Base-by-base conservation (phyloP, 2,797 vertebrate species). In the Callimico goeldii region DNA sequence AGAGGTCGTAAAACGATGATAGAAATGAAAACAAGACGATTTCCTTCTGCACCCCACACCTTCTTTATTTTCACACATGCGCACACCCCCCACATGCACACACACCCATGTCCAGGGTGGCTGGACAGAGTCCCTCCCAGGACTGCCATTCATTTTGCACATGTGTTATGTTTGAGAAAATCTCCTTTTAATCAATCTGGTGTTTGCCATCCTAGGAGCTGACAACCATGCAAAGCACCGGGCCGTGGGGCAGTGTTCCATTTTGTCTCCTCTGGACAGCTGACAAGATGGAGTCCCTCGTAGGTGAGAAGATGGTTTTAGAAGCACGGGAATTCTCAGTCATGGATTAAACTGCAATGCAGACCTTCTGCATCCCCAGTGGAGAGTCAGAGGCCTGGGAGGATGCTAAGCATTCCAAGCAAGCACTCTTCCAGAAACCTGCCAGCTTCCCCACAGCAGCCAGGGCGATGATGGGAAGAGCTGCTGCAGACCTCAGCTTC, bases 401-500 rank as follows among this genome's bases (percentile, higher is more conserved):
- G 75, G 77, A 67, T 64, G 39, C 88, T 93, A 85, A 90, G 92
- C 73, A 96, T 96, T 97, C 97, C 88, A 84, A 82, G 30, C 13
- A 70, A 97, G 83, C 57, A 43, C 48, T 96, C 26, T 93, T 94
- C 82, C 95, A 95, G 96, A 98, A 97, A 87, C 5, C 46, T 80
- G 26, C 36, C 52, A 8, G 61, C 46, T 55, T 85, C 41, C 50
- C 22, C 33, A 43, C 11, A 0, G 36, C 75, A 36, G 20, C 30
- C 24, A 0, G 26, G 3, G 43, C 26, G 13, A 20, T 1, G 26
- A 14, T 9, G 33, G 46, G 76, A 20, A 20, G 41, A 39, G 24
- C 4, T 13, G 43, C 41, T 64, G 9, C 20, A 57, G 82, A 80
- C 48, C 94, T 91, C 33, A 5, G 41, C 39, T 87, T 46, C 70